phyloP scores from a whole-genome alignment of 2,888 invertebrate genomes.

The Orchestes rusci region DNA sequence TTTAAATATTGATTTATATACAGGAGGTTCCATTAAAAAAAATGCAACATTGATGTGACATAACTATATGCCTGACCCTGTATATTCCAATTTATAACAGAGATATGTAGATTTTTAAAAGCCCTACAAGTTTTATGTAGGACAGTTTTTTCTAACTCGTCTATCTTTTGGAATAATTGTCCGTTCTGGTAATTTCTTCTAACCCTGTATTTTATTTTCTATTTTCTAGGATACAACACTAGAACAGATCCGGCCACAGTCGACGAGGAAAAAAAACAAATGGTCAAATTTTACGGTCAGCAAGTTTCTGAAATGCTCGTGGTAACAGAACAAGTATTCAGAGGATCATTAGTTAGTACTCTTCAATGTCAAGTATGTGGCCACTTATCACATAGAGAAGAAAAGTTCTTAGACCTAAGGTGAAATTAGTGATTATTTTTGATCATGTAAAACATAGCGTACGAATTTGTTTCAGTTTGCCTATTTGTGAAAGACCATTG shows the following conservation, averaged over 20 bases:
- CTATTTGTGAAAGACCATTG: conserved; percentile 71
- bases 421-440: conserved; percentile 15
- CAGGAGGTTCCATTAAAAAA: no score
- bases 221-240: no score
- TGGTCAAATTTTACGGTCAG: conserved; percentile 76
- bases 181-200: no score
- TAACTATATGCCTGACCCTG: no score
- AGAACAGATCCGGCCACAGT: conserved; percentile 72
- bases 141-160: no score
- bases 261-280: conserved; percentile 65
- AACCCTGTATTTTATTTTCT: no score
- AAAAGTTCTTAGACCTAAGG: conserved; percentile 85
- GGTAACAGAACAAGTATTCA: conserved; percentile 85
- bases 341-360: conserved; percentile 86
- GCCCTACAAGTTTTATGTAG: no score
- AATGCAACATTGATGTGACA: no score
- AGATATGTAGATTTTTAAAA: no score
- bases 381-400: conserved; percentile 78
- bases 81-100: no score
- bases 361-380: conserved; percentile 84
- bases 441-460: neutral
- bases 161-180: no score
- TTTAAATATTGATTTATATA: no score
- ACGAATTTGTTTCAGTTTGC: conserved; percentile 57
- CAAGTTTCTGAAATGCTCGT: conserved; percentile 71